Evolutionary conservation across 2,113 vertebrate species (phyloP), one percentile per base, ranked within the genome.

Genomic region (Strigops habroptila): DNA sequence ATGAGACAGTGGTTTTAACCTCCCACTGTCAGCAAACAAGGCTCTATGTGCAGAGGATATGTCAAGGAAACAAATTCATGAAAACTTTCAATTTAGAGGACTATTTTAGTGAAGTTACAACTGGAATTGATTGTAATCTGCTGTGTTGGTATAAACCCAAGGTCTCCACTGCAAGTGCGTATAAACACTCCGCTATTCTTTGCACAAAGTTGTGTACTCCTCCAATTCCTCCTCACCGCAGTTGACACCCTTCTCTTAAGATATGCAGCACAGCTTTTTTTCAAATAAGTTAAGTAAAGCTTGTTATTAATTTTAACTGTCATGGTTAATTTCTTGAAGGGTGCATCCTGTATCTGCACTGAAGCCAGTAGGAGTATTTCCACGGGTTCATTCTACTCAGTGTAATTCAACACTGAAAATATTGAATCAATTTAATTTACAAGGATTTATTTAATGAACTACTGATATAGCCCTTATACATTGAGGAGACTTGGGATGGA

Each of bases 61-160:
- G 48, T 3, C 8, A 1, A 57, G 35, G 52, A 95, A 89, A 92
- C 27, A 75, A 75, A 87, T 27, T 35, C 57, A 75, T 69, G 28
- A 70, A 37, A 96, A 59, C 60, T 71, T 81, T 6, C 55, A 31
- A 21, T 55, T 67, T 44, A 86, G 16, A 83, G 43, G 18, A 52
- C 79, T 64, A n/a, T 77, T 86, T 90, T 35, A 81, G 85, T 21
- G 55, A 75, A 59, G 55, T 48, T 86, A 80, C 71, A 88, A 64
- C 24, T 86, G 46, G 71, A 93, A 88, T 57, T 60, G 75, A 74
- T 27, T 69, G 75, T 70, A 64, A 88, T 83, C 82, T 94, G 79
- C 60, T 75, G 46, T 43, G 39, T n/a, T 90, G 75, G 55, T 95
- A 88, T 44, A 91, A 96, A 83, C 86, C 60, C 82, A 93, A 91